A percentile compares a stretch with the other conserved stretches of the same genome.
Evolutionary conservation across 2,888 invertebrate genomes (phyloP).

Genomic region (Seira musarum): DNA sequence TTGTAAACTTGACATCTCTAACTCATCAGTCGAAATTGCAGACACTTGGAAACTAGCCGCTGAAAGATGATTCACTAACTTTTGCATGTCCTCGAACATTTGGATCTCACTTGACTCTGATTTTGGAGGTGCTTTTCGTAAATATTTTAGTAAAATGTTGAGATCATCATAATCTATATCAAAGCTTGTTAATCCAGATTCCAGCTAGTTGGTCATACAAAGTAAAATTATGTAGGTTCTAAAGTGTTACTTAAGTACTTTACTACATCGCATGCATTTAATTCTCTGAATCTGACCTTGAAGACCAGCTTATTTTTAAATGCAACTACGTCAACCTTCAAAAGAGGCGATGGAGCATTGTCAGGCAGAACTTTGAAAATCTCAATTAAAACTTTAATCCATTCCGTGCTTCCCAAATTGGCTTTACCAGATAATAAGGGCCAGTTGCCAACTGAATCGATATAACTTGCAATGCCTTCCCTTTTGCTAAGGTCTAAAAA

Average conservation of each 20-base stretch:
- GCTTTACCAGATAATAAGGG: constrained; percentile 17
- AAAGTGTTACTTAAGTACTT: background rate
- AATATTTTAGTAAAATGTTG: constrained; percentile 3
- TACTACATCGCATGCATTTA: background rate
- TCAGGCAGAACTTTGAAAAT: constrained; percentile 31
- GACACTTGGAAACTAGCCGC: too few relatives aligned
- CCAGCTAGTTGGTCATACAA: constrained; percentile 19
- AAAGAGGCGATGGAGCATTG: constrained; percentile 28
- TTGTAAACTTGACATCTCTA: too few relatives aligned
- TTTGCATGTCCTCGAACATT: too few relatives aligned
- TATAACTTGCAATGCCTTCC: constrained; percentile 14
- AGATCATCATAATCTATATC: constrained; percentile 21
- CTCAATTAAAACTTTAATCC: constrained; percentile 16
- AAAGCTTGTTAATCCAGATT: constrained; percentile 23
- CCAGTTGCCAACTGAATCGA: constrained; percentile 42
- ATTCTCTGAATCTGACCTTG: constrained; percentile 12
- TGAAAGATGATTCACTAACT: too few relatives aligned
- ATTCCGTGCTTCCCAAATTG: constrained; percentile 3
- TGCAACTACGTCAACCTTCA: constrained; percentile 33
- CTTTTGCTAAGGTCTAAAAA: constrained; percentile 19
- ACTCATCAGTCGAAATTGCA: too few relatives aligned
- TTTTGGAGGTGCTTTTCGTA: background rate
- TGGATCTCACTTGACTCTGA: background rate
- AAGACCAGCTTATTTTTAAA: constrained; percentile 7
- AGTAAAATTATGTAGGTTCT: too few relatives aligned